Conservation (phyloP, 2,888 invertebrate genomes). For the Idaea dimidiata region DNA sequence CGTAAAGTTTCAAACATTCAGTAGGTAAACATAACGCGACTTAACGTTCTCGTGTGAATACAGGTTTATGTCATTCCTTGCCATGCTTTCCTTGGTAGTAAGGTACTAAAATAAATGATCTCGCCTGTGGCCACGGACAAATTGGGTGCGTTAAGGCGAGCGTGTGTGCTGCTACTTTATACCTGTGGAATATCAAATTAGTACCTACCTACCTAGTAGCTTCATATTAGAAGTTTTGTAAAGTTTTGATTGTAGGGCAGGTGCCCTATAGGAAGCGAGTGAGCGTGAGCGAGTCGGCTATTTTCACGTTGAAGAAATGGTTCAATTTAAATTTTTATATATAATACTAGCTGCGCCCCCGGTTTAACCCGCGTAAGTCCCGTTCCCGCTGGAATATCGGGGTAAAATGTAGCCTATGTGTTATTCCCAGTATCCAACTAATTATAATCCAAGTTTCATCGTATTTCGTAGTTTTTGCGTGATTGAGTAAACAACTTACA, state of each 20-base stretch:
- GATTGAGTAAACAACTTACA: too few relatives aligned
- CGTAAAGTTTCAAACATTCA: not conserved
- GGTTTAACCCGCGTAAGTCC: too few relatives aligned
- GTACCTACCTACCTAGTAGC: conserved; percentile 1
- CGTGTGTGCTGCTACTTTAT: conserved; percentile 3
- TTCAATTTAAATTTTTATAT: too few relatives aligned
- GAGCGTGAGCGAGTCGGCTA: too few relatives aligned
- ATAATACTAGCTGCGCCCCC: too few relatives aligned
- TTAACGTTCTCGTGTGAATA: conserved; percentile 2
- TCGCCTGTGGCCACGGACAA: conserved; percentile 25
- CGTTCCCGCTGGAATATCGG: too few relatives aligned
- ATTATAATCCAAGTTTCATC: too few relatives aligned
- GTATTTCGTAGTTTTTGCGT: too few relatives aligned
- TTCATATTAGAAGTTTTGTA: not conserved
- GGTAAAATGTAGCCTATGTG: too few relatives aligned
- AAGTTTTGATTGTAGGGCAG: not conserved
- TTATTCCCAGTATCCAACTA: too few relatives aligned
- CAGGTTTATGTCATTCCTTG: conserved; percentile 7
- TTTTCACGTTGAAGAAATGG: too few relatives aligned
- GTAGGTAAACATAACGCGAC: not conserved
- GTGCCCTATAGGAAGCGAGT: not conserved
- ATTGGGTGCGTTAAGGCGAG: conserved; percentile 26
- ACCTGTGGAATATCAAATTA: conserved; percentile 17
- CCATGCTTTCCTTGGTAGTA: conserved; percentile 21
- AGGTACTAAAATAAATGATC: conserved; percentile 27